A percentile compares a stretch with the other conserved stretches of the same genome.
Conservation (phyloP, 2,797 vertebrate species). For the Gephyroberyx darwinii region DNA sequence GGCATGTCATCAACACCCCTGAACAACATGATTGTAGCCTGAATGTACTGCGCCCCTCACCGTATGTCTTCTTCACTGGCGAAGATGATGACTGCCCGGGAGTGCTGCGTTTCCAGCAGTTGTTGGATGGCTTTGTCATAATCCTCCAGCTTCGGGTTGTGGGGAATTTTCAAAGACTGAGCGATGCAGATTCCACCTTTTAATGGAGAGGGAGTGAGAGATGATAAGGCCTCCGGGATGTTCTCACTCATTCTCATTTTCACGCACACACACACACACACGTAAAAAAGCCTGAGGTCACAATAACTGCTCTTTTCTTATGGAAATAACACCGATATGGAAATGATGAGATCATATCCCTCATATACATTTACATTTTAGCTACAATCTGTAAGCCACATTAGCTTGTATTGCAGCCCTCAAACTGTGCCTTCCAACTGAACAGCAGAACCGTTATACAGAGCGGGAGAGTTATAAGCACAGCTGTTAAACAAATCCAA, state of each 20-base stretch:
- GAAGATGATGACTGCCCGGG: conserved; percentile 91
- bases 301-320: conserved; percentile 41
- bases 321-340: conserved; percentile 37
- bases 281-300: conserved; percentile 49
- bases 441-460: conserved; percentile 50
- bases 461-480: conserved; percentile 59
- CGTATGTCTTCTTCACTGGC: conserved; percentile 95
- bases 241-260: conserved; percentile 34
- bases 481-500: conserved; percentile 66
- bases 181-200: conserved; percentile 94
- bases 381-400: conserved; percentile 51
- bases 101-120: conserved; percentile 89
- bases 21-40: conserved; percentile 46
- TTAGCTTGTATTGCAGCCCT: conserved; percentile 44
- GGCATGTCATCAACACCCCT: conserved; percentile 48
- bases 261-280: conserved; percentile 5
- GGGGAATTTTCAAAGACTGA: conserved; percentile 93
- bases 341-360: conserved; percentile 25
- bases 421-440: conserved; percentile 43
- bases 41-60: conserved; percentile 73
- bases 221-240: conserved; percentile 57
- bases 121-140: conserved; percentile 92
- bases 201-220: conserved; percentile 56
- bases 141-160: conserved; percentile 88
- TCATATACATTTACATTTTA: conserved; percentile 54